Base-by-base conservation (phyloP, 1,140 invertebrate species). In the Drosophila setifemur region DNA sequence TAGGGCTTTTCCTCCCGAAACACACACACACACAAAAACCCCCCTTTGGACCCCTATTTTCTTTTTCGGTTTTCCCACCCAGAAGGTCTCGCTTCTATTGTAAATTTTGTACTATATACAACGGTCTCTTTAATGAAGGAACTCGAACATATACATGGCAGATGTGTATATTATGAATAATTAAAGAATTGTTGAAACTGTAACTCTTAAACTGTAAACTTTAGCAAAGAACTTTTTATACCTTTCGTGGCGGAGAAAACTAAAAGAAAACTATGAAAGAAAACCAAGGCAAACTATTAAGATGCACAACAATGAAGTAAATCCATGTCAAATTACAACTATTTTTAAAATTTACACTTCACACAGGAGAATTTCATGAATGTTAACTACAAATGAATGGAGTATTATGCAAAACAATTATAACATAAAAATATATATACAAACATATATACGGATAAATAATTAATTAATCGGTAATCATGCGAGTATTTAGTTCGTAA, bases 101-200 rank as follows among this genome's bases (percentile, higher is more conserved):
- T 86, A 86, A 86, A 86, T 86, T 86, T 86, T 86, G 81, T 86
- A 86, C 81, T 86, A 85, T 86, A 86, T 86, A 85, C 74, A 85
- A 85, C 29, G 60, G 19, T 60, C 71, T 61, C 71, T 75, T 52
- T 75, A 57, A 48, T 64, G 45, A 75, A 21, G 67, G 9, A 63
- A 48, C 57, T 40, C 19, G 16, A 49, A 31, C 57, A 11, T 3
- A 42, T 35, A 57, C 26, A 58, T 31, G 31, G 11, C 16, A 48
- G 42, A 37, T 43, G 28, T 23, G 61, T 37, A 45, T 54, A 49
- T 40, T 50, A 66, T 52, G 44, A 37, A 63, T 64, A 61, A 44
- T 55, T 14, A 18, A 49, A 11, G 43, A 31, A 79, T 53, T 69
- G 69, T 79, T 64, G 53, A 48, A 28, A 37, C 76, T 74, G 52